These are phyloP conservation scores for Gallinago undulata DNA, from an alignment of 2,113 vertebrate genomes.

Conservation along the genomic window DNA sequence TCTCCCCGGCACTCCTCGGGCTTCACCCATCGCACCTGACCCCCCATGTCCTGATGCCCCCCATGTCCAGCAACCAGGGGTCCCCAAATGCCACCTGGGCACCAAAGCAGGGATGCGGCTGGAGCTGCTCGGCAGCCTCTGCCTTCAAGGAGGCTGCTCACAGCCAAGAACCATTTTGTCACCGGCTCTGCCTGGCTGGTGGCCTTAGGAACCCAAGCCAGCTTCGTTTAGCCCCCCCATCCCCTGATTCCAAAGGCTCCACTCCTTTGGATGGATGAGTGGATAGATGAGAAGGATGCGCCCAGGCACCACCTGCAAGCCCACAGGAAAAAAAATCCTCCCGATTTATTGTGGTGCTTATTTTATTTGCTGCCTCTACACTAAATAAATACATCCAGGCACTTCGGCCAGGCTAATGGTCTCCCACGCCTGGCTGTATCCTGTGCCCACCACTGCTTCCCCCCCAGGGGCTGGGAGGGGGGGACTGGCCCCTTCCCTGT, in stretches of 20 bases:
- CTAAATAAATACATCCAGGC: background rate
- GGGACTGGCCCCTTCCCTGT: background rate
- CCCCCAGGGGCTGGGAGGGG: background rate
- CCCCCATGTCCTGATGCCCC: background rate
- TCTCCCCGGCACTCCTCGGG: background rate
- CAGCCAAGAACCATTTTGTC: background rate
- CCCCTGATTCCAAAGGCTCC: background rate
- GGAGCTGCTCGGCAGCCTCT: background rate
- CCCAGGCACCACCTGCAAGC: background rate
- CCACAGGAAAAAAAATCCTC: background rate
- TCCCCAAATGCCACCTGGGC: background rate
- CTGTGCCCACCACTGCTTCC: background rate
- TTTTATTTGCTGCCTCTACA: background rate
- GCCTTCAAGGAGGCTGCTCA: background rate
- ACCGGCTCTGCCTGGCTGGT: background rate
- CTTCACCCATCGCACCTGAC: background rate
- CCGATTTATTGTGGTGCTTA: background rate
- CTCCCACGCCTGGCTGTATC: rapidly evolving
- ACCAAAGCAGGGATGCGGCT: rapidly evolving
- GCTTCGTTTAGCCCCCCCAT: background rate
- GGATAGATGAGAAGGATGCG: background rate
- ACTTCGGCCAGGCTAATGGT: background rate
- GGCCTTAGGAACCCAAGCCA: background rate
- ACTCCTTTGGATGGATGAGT: background rate
- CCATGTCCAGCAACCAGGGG: rapidly evolving